Base-by-base conservation (phyloP, 2,797 vertebrate genomes). In the Zonotrichia albicollis region DNA sequence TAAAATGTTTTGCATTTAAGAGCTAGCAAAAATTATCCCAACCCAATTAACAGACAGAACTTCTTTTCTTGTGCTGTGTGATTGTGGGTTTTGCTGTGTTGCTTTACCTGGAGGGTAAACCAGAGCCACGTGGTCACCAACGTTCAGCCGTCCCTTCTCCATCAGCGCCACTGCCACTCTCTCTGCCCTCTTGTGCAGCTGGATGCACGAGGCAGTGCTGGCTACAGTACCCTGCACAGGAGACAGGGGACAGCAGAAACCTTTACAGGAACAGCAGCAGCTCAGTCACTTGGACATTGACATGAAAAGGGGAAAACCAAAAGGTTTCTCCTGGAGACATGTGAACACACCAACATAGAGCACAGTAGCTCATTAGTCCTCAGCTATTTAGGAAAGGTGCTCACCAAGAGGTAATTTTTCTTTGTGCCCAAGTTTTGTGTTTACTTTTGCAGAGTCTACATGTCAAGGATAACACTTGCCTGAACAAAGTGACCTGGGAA, bases 181-280 rank as follows among this genome's bases (percentile, higher is more conserved):
- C 96, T 99, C 99, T 1, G 99, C 99, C 51, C 98, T 98, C 96
- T 99, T 99, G 97, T 99, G 99, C 94, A 99, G 97, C 97, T 99
- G 99, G 67, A 99, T 89, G 84, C 99, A 99, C 1, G 99, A 98
- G 2, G 98, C 99, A 22, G 98, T 98, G 95, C 98, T 99, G 8
- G 98, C 98, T 89, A 99, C 99, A 0, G 99, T 98, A 64, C 99
- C 99, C 99, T 99, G 95, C 83, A 86, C 53, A 61, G 84, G 58
- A 92, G 11, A 85, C 51, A 87, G 14, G 40, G 3, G n/a, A 55
- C 27, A 32, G 36, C 32, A 85, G 38, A 66, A 72, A 75, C 54
- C 18, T 36, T 29, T 7, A 26, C 0, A 84, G 45, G 26, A 87
- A 57, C 23, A 75, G 54, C 26, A 84, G 25, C 42, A 72, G 64